Evolutionary conservation across 2,888 invertebrate genomes (phyloP).

Genomic region (Oxystoma pomonae): DNA sequence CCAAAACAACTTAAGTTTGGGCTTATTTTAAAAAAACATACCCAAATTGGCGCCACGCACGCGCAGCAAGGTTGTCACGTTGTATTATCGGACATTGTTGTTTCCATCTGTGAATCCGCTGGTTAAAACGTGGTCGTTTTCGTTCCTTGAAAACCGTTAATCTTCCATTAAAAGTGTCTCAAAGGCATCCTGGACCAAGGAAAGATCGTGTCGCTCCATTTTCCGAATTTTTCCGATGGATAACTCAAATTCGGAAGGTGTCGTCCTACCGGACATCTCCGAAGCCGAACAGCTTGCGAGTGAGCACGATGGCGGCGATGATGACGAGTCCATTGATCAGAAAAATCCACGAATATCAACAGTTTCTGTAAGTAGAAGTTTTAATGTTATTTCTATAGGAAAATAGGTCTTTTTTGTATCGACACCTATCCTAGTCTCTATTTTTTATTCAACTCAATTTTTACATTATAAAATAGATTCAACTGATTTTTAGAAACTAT

Average conservation of each 20-base stretch:
- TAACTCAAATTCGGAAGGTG: slow-evolving; percentile 57
- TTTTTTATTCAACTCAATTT: too few species aligned
- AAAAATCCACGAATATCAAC: slow-evolving; percentile 40
- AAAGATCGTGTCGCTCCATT: background rate
- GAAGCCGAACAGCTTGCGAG: slow-evolving; percentile 63
- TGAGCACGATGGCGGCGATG: slow-evolving; percentile 57
- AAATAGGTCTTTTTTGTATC: too few species aligned
- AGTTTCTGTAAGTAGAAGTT: slow-evolving; percentile 37
- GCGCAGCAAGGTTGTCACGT: slow-evolving; percentile 26
- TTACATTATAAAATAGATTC: too few species aligned
- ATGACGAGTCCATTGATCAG: slow-evolving; percentile 46
- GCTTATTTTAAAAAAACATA: background rate
- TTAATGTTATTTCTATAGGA: too few species aligned
- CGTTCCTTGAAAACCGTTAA: background rate
- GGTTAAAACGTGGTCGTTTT: background rate
- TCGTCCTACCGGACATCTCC: slow-evolving; percentile 69
- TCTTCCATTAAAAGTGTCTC: background rate
- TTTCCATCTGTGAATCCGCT: background rate
- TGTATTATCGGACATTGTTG: background rate
- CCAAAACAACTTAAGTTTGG: too few species aligned
- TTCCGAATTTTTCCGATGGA: slow-evolving; percentile 42
- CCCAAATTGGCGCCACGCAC: slow-evolving; percentile 36
- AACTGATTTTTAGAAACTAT: too few species aligned
- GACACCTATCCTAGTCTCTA: too few species aligned
- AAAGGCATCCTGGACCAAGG: background rate